These are phyloP conservation scores for Sicus ferrugineus DNA, from an alignment of 2,888 invertebrate species.

Conservation along the genomic window DNA sequence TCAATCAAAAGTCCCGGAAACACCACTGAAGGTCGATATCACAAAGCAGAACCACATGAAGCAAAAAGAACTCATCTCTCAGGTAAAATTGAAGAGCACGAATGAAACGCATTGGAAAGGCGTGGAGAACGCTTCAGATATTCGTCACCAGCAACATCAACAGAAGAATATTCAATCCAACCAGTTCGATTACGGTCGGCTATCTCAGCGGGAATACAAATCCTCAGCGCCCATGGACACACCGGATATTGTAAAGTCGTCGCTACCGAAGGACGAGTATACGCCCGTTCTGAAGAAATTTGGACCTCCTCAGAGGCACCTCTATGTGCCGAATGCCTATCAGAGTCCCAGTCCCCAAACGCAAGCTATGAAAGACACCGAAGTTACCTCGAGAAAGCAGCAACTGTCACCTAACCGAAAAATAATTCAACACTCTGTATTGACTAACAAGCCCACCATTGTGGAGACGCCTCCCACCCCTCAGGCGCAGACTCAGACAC, in stretches of 20 bases:
- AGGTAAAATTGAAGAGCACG: conserved; percentile 29
- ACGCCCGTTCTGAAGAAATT: conserved; percentile 62
- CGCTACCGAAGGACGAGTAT: conserved; percentile 59
- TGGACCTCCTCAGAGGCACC: conserved; percentile 61
- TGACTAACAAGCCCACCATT: conserved; percentile 52
- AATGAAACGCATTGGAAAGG: conserved; percentile 57
- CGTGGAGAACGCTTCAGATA: conserved; percentile 53
- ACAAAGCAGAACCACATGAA: neutral
- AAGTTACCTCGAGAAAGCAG: conserved; percentile 6
- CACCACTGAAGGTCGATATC: too few relatives aligned
- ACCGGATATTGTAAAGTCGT: conserved; percentile 62
- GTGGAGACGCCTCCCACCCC: conserved; percentile 60
- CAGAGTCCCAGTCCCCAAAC: conserved; percentile 51
- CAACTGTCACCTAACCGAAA: conserved; percentile 21
- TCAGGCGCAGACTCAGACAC: neutral
- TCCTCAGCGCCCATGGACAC: conserved; percentile 61
- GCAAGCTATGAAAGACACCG: conserved; percentile 39
- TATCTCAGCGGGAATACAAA: conserved; percentile 50
- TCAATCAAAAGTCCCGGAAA: conserved; percentile 33
- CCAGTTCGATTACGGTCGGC: conserved; percentile 31
- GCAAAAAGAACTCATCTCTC: neutral
- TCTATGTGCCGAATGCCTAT: conserved; percentile 61
- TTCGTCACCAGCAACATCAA: conserved; percentile 43
- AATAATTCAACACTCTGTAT: conserved; percentile 39
- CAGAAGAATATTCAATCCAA: conserved; percentile 36